Conservation (phyloP, 2,113 vertebrate species). For the Sphaerodactylus townsendi region DNA sequence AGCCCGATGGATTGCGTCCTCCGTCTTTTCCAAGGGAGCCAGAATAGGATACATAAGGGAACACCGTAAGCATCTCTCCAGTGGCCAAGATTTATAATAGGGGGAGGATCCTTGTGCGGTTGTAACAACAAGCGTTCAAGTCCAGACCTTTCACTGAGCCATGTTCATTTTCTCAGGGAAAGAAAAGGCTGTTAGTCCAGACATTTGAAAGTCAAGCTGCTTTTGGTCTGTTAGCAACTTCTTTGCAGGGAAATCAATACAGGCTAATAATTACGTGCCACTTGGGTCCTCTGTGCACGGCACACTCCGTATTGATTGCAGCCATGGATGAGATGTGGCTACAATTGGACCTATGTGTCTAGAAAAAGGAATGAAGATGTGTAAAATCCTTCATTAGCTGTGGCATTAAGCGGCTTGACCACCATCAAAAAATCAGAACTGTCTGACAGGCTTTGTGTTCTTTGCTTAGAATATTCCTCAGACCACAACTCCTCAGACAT, state of each 20-base stretch:
- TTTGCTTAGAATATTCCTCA: conserved; percentile 3
- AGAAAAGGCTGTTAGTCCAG: conserved; percentile 36
- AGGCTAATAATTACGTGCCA: conserved; percentile 53
- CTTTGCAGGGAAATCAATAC: conserved; percentile 52
- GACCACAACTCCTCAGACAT: background rate
- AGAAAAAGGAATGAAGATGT: conserved; percentile 50
- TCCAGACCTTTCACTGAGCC: conserved; percentile 15
- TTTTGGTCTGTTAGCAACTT: conserved; percentile 49
- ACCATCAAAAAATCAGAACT: background rate
- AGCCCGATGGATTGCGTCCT: background rate
- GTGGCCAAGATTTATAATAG: background rate
- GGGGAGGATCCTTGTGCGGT: background rate
- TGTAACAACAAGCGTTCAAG: background rate
- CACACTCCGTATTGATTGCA: conserved; percentile 41
- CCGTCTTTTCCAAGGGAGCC: background rate
- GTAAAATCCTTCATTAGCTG: conserved; percentile 50
- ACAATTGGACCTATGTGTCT: conserved; percentile 26
- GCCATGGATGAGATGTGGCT: conserved; percentile 25
- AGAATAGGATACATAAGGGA: background rate
- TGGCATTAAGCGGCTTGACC: conserved; percentile 44
- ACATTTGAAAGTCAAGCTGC: conserved; percentile 47
- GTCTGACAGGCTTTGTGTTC: conserved; percentile 1
- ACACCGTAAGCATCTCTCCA: background rate
- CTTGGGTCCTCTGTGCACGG: conserved; percentile 22
- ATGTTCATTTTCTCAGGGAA: conserved; percentile 37